phyloP scores from a whole-genome alignment of 2,888 invertebrate genomes.

The Colostygia pectinataria region DNA sequence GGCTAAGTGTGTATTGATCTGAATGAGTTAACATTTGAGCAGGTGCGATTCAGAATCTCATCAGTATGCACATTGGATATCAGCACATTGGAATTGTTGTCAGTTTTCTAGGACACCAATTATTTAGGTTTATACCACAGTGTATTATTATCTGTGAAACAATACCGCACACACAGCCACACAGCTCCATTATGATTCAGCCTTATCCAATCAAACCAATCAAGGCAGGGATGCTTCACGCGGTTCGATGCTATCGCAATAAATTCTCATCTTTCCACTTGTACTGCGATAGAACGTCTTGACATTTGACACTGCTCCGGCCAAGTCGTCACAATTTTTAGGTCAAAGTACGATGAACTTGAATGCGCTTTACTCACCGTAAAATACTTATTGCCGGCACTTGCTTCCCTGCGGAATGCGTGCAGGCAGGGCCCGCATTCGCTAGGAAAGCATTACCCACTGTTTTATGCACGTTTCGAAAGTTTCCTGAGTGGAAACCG shows the following conservation, averaged over 20 bases:
- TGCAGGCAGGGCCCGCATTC: slow-evolving; percentile 78
- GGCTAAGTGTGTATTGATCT: slow-evolving; percentile 1
- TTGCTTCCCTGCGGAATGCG: slow-evolving; percentile 80
- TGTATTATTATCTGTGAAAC: slow-evolving; percentile 7
- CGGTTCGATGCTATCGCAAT: slow-evolving; percentile 33
- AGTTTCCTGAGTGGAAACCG: slow-evolving; percentile 79
- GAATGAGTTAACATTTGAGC: slow-evolving; percentile 12
- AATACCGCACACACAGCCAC: slow-evolving; percentile 19
- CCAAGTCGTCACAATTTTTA: slow-evolving; percentile 57
- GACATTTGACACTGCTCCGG: slow-evolving; percentile 60
- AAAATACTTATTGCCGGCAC: slow-evolving; percentile 81
- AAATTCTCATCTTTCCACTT: slow-evolving; percentile 41
- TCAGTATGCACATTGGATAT: slow-evolving; percentile 21
- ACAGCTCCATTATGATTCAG: slow-evolving; percentile 21
- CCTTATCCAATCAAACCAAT: slow-evolving; percentile 20
- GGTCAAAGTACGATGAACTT: slow-evolving; percentile 82
- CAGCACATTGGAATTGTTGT: no score
- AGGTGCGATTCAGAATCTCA: slow-evolving; percentile 16
- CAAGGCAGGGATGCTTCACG: slow-evolving; percentile 19
- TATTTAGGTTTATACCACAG: slow-evolving; percentile 19
- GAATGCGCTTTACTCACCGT: slow-evolving; percentile 78
- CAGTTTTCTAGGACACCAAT: slow-evolving; percentile 33
- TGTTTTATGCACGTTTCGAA: slow-evolving; percentile 81
- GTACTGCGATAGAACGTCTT: slow-evolving; percentile 41
- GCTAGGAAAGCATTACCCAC: slow-evolving; percentile 80